Conservation (phyloP, 2,888 invertebrate species). For the Ophion ellenae region DNA sequence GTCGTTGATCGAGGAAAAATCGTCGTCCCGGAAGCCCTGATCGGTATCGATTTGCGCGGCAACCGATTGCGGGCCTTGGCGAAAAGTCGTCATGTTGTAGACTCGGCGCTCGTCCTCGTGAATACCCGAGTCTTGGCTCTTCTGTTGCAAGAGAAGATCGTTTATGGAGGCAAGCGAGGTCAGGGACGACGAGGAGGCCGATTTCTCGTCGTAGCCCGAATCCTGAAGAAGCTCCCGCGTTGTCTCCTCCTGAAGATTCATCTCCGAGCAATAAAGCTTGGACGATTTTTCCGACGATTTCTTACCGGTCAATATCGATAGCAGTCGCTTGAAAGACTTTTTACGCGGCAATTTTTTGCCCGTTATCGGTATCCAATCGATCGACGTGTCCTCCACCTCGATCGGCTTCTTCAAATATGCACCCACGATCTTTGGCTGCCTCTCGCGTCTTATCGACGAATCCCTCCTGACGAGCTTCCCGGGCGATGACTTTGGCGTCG, state of each 20-base stretch:
- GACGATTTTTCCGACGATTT: slow-evolving; percentile 42
- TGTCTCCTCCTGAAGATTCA: slow-evolving; percentile 67
- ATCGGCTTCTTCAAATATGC: slow-evolving; percentile 76
- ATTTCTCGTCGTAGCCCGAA: slow-evolving; percentile 76
- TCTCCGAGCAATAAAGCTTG: slow-evolving; percentile 66
- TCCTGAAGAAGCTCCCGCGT: slow-evolving; percentile 66
- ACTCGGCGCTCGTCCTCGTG: slow-evolving; percentile 29
- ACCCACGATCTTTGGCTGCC: slow-evolving; percentile 73
- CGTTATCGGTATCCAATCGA: slow-evolving; percentile 76
- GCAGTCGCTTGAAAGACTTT: slow-evolving; percentile 73
- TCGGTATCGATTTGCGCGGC: background rate
- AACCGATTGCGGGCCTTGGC: background rate
- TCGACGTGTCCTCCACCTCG: slow-evolving; percentile 72
- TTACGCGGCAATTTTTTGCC: slow-evolving; percentile 74
- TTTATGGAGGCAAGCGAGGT: slow-evolving; percentile 68
- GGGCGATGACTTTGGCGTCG: slow-evolving; percentile 7
- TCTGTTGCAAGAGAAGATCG: slow-evolving; percentile 59
- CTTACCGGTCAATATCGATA: slow-evolving; percentile 70
- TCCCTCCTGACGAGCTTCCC: slow-evolving; percentile 48
- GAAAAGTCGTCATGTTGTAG: slow-evolving; percentile 49
- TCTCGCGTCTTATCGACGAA: slow-evolving; percentile 58
- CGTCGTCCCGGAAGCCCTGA: slow-evolving; percentile 15
- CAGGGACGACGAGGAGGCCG: slow-evolving; percentile 69
- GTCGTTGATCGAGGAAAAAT: slow-evolving; percentile 13
- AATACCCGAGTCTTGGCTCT: background rate